phyloP scores from a whole-genome alignment of 1,140 invertebrate genomes.

The Ladona fulva region DNA sequence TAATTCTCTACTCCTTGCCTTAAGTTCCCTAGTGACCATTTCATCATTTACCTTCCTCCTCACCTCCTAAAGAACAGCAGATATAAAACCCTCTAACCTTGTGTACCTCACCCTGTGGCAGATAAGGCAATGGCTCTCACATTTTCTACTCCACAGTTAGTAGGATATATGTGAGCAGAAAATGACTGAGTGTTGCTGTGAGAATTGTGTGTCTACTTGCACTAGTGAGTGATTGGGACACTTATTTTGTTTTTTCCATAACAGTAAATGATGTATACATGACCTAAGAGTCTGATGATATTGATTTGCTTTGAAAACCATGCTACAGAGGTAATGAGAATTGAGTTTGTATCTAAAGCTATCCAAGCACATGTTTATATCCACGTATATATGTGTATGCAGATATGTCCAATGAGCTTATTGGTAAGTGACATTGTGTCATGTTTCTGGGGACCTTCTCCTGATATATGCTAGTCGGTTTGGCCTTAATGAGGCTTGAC shows the following conservation, averaged over 20 bases:
- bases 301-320: neutral
- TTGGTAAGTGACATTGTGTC: neutral
- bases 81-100: neutral
- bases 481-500: neutral
- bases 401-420: neutral
- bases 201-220: neutral
- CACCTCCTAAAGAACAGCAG: too few species aligned
- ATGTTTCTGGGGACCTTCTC: neutral
- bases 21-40: neutral
- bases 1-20: neutral
- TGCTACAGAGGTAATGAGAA: neutral
- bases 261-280: neutral
- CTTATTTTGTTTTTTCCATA: neutral
- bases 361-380: neutral
- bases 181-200: neutral
- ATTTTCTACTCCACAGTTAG: neutral
- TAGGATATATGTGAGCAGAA: neutral
- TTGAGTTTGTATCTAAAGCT: constrained; percentile 2
- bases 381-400: neutral
- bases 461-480: neutral
- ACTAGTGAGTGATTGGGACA: neutral
- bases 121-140: neutral
- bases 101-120: neutral
- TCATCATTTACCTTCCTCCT: too few species aligned
- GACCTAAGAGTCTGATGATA: neutral